Base-by-base conservation (phyloP, 2,888 invertebrate species). In the Beris chalybata region DNA sequence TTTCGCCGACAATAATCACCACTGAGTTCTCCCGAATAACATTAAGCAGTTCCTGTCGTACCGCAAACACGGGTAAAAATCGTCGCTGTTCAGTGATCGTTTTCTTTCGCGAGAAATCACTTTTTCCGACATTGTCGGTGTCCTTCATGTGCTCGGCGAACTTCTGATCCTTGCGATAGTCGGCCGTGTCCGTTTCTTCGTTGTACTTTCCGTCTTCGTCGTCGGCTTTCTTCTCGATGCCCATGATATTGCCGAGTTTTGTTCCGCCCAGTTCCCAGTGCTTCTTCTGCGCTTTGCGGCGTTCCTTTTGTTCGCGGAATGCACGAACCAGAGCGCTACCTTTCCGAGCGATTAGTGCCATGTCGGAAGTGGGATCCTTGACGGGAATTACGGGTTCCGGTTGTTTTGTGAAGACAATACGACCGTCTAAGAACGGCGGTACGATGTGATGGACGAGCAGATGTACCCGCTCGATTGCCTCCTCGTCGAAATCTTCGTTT, bases 251-350 rank as follows among this genome's bases (percentile, higher is more conserved):
- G 73, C 88, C 88, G 55, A 81, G 67, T 70, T 81, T 93, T 2
- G 97, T 98, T 48, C 99, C 99, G 57, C 97, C 95, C 67, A 99
- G 81, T 79, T 99, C 97, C 98, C 98, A 99, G 77, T 99, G 97
- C 77, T 99, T 98, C 79, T 97, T 96, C 79, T 99, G 98, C 0
- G 96, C 97, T 77, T 94, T 95, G 65, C 90, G 87, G n/a, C 96
- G 84, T 77, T 99, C 99, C 76, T 97, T 97, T 77, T 97, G 95
- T 77, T 99, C 99, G 63, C 99, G 86, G 78, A 91, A 95, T 0
- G 89, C 89, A 69, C 94, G 86, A 0, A 99, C 99, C 4, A 95
- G 83, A 3, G 90, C 89, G 0, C 94, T 95, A 1, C 98, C 99
- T 81, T 97, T 98, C 4, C 97, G 86, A 0, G 98, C 91, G 63